These are phyloP conservation scores for Carassius carassius DNA, from an alignment of 2,113 vertebrate species.

Conservation along the genomic window DNA sequence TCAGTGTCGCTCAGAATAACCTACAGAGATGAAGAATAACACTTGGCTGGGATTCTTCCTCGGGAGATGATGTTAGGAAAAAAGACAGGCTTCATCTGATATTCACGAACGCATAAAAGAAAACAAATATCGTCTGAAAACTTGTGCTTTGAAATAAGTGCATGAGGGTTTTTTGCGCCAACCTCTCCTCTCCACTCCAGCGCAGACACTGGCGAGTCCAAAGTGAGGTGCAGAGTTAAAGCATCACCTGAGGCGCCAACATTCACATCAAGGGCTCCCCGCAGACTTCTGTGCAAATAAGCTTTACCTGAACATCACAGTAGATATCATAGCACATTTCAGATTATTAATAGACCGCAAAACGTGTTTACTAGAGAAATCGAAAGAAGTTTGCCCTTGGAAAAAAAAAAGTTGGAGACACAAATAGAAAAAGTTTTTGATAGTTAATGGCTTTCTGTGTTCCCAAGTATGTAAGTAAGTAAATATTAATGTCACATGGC, in stretches of 20 bases:
- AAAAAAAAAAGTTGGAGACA: neutral
- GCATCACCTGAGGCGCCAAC: neutral
- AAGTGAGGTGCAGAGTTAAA: constrained; percentile 35
- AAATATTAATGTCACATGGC: neutral
- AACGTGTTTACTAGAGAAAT: neutral
- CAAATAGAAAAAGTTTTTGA: neutral
- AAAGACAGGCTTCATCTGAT: neutral
- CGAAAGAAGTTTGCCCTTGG: neutral
- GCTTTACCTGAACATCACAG: neutral
- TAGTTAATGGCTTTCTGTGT: neutral
- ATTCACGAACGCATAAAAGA: neutral
- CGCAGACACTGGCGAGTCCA: constrained; percentile 1
- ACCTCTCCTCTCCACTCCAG: constrained; percentile 27
- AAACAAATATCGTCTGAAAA: neutral
- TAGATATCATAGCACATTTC: neutral
- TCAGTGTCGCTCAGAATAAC: neutral
- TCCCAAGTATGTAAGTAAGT: no score
- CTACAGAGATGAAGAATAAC: neutral
- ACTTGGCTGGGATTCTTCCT: neutral
- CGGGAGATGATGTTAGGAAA: neutral
- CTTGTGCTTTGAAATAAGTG: neutral
- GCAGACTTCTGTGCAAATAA: neutral
- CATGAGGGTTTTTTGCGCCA: constrained; percentile 18
- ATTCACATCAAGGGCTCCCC: constrained; percentile 5
- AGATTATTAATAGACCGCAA: neutral